Evolutionary conservation across 2,797 vertebrate species (phyloP).

Genomic region (Sebastes minor): DNA sequence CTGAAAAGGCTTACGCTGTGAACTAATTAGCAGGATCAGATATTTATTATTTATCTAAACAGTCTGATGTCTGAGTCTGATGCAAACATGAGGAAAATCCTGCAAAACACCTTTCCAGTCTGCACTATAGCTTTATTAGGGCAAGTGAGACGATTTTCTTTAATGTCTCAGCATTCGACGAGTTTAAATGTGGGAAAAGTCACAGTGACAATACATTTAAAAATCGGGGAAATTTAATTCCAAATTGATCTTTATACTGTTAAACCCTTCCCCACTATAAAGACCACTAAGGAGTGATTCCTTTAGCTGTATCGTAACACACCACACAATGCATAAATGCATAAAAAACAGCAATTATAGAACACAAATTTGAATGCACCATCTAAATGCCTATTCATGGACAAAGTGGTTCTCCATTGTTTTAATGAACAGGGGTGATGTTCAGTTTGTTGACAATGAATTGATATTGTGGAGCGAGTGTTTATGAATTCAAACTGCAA

Average conservation of each 20-base stretch:
- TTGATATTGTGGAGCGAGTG: conserved; percentile 10
- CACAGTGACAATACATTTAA: neutral
- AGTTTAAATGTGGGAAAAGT: neutral
- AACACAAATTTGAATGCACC: neutral
- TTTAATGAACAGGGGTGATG: neutral
- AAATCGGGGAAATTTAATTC: neutral
- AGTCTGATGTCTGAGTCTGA: neutral
- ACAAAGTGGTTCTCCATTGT: neutral
- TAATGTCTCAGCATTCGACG: neutral
- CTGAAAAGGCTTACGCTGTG: neutral
- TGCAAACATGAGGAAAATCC: neutral
- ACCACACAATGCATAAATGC: neutral
- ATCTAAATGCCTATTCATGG: neutral
- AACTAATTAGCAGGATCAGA: neutral
- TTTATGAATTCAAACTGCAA: conserved; percentile 26
- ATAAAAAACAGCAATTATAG: neutral
- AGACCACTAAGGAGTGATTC: neutral
- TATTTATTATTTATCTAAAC: neutral
- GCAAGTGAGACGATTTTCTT: neutral
- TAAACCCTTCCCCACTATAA: neutral
- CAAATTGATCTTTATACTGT: neutral
- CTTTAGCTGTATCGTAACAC: neutral
- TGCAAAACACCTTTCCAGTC: neutral
- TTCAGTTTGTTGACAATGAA: conserved; percentile 4
- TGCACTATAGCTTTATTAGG: neutral